Conservation (phyloP, 1,140 invertebrate species). For the Diprion similis region DNA sequence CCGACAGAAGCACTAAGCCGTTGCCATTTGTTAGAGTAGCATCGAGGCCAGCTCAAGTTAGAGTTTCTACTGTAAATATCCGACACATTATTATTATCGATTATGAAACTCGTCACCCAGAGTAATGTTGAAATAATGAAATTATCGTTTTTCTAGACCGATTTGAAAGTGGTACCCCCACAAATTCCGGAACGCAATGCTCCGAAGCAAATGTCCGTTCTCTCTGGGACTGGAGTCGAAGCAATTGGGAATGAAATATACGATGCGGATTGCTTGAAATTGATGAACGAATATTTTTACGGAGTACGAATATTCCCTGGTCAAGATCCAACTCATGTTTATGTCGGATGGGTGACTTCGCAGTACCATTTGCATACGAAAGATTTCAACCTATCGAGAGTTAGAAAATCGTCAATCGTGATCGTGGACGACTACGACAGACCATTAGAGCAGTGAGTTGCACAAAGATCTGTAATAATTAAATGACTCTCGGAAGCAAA, state of each 20-base stretch:
- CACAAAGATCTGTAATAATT: background rate
- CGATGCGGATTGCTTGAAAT: slow-evolving; percentile 85
- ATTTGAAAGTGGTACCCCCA: slow-evolving; percentile 70
- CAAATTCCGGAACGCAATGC: slow-evolving; percentile 73
- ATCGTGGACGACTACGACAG: slow-evolving; percentile 81
- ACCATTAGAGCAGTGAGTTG: slow-evolving; percentile 74
- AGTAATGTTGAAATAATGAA: background rate
- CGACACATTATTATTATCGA: background rate
- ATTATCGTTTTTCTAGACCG: slow-evolving; percentile 58
- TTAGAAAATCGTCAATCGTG: slow-evolving; percentile 85
- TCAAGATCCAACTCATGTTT: slow-evolving; percentile 96
- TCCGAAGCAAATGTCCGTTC: slow-evolving; percentile 75
- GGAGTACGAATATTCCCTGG: slow-evolving; percentile 91
- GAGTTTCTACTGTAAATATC: slow-evolving; percentile 52
- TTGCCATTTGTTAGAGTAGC: slow-evolving; percentile 9
- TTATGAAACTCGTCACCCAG: background rate
- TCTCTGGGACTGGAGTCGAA: slow-evolving; percentile 73
- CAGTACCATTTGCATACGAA: slow-evolving; percentile 92
- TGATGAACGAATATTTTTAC: slow-evolving; percentile 98
- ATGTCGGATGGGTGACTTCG: slow-evolving; percentile 99
- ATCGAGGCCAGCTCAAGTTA: slow-evolving; percentile 50
- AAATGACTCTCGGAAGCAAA: background rate
- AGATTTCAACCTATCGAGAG: slow-evolving; percentile 88
- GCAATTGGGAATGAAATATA: slow-evolving; percentile 83
- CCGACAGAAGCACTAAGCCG: slow-evolving; percentile 49